Evolutionary conservation across 1,140 invertebrate genomes (phyloP), one percentile per base, ranked within the genome.

Genomic region (Spodoptera frugiperda): DNA sequence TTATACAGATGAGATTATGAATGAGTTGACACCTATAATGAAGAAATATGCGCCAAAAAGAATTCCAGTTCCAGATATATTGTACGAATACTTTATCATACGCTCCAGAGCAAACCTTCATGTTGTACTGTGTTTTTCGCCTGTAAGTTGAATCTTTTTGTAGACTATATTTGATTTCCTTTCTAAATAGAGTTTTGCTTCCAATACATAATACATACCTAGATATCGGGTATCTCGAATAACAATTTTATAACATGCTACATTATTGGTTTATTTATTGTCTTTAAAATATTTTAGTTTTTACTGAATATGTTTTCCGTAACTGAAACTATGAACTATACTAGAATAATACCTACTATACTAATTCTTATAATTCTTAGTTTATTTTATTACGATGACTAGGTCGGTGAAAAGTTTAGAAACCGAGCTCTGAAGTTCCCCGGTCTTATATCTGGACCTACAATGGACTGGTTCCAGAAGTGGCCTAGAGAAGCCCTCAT

Each of bases 381-480:
- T 51, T 51, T 15, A 51, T 51, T n/a, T 15, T 14, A n/a, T 51
- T 14, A 39, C 33, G 12, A n/a, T 6, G 70, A 53, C 5, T 67
- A 97, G 96, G 96, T 97, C 1, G 96, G 97, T 61, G 97, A 97
- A 86, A 97, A 97, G 84, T 97, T 97, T 79, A 94, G 97, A 51
- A 97, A 96, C 55, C 94, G 96, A 51, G 95, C 97, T 1, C 78
- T 97, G 33, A 97, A 97, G 88, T 97, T 97, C 92, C 98, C 98
- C 17, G 98, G 97, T 19, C 94, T 98, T 3, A 98, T 98, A 87
- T 98, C 97, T 51, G 98, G 98, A 3, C 98, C 97, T 82, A 98
- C 97, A 0, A 97, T 98, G 87, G 97, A 98, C 91, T 98, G 98
- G 98, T 98, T 98, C 90, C 96, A 96, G 81, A 96, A 96, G 81